Evolutionary conservation across 2,797 vertebrate species (phyloP), one percentile per base, ranked within the genome.

Genomic region (Cuculus canorus): DNA sequence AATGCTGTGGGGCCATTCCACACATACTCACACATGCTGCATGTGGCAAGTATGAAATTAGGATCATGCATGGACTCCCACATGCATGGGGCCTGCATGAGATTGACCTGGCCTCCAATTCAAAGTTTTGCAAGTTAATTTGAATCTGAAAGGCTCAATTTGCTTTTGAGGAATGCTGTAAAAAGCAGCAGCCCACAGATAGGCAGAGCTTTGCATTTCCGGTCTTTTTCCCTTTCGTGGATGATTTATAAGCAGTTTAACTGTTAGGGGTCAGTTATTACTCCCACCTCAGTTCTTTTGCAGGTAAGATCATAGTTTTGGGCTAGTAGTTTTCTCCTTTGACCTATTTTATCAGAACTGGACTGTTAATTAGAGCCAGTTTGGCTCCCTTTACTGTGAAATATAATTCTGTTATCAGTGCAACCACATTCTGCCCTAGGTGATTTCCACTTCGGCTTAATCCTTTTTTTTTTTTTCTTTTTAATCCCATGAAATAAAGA

Each of bases 361-460:
- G 78, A 90, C 95, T 96, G 78, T 93, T 98, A 98, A 98, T 98
- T 97, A 95, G 94, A 97, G 92, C 39, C 87, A 96, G 71, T 90
- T 96, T 97, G 92, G 39, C 30, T 98, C 43, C 64, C 80, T 97
- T 97, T 96, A 53, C 93, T 97, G 71, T 86, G 95, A 97, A 97
- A 95, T 86, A 95, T 92, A 98, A 97, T 97, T 98, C 97, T 95
- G 94, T 98, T 98, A 98, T 98, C 98, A 97, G 92, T 65, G 94
- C 93, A 97, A 91, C 90, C 97, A 98, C 94, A 98, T 97, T 97
- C 96, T 96, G 96, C 93, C 95, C 93, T 96, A 92, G 93, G 96
- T 97, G 96, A 96, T 97, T 98, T 97, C 85, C 95, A 88, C 93
- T 97, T 92, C 92, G 88, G 66, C 61, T 97, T 97, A 97, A 97